A percentile compares a stretch with the other conserved stretches of the same genome.
phyloP scores from a whole-genome alignment of 1,140 invertebrate genomes.

The Zaprionus lachaisei region DNA sequence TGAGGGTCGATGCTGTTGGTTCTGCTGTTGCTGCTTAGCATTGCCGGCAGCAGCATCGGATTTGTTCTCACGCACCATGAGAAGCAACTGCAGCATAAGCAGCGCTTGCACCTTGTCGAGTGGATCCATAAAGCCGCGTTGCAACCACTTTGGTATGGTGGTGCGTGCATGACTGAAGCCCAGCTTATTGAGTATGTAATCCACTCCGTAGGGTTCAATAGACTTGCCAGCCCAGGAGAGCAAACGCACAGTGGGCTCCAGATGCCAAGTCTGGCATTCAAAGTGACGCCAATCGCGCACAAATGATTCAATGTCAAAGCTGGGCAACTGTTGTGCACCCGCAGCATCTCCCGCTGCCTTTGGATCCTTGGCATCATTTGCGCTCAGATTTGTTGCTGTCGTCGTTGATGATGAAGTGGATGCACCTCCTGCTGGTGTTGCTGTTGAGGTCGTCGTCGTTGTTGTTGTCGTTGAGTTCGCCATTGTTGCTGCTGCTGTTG shows the following conservation, averaged over 20 bases:
- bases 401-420: conserved; percentile 27
- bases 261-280: conserved; percentile 98
- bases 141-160: conserved; percentile 99
- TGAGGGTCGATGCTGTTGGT: conserved; percentile 62
- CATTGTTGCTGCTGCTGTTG: conserved; percentile 19
- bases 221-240: conserved; percentile 98
- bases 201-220: conserved; percentile 98
- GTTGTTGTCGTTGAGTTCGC: conserved; percentile 24
- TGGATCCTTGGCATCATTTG: conserved; percentile 51
- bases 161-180: conserved; percentile 98
- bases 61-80: conserved; percentile 85
- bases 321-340: conserved; percentile 37
- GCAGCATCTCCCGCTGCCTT: conserved; percentile 8
- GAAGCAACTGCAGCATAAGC: conserved; percentile 88
- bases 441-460: conserved; percentile 16
- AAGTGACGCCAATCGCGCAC: conserved; percentile 93
- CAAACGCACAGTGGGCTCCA: conserved; percentile 97
- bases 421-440: conserved; percentile 25
- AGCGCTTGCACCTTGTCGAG: conserved; percentile 93
- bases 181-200: conserved; percentile 98
- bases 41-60: conserved; percentile 54
- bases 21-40: conserved; percentile 52
- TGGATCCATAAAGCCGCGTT: conserved; percentile 98
- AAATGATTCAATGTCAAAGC: conserved; percentile 81
- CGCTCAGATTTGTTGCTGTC: conserved; percentile 7